Percentiles rank a stretch among this genome's conserved stretches.
phyloP scores from a whole-genome alignment of 2,888 invertebrate species.

The Pristionchus entomophagus region DNA sequence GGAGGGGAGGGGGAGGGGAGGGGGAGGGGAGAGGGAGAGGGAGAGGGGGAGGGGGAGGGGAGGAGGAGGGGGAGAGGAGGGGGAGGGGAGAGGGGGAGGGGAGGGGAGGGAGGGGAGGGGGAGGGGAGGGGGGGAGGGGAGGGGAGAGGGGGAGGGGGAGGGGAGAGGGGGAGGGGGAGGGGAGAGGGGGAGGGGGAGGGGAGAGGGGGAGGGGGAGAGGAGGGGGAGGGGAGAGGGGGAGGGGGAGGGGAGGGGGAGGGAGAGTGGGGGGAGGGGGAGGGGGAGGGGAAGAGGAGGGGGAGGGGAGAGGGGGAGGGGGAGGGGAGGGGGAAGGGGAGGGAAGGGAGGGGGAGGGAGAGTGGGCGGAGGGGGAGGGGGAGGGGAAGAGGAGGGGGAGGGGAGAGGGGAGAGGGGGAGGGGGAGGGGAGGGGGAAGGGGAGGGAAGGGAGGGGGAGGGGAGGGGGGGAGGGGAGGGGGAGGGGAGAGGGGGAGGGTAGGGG shows the following conservation, averaged over 20 bases:
- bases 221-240: no score
- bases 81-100: conserved; percentile 59
- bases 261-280: conserved; percentile 60
- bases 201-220: background rate
- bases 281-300: conserved; percentile 60
- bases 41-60: conserved; percentile 49
- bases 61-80: conserved; percentile 59
- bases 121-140: background rate
- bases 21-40: background rate
- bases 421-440: conserved; percentile 59
- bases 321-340: no score
- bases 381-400: background rate
- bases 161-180: conserved; percentile 58
- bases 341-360: no score
- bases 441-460: conserved; percentile 59
- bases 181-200: conserved; percentile 59
- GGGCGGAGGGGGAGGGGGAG: no score
- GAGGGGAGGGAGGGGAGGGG: conserved; percentile 60
- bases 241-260: conserved; percentile 58
- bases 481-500: background rate
- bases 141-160: no score
- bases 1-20: conserved; percentile 55
- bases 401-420: conserved; percentile 20
- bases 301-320: conserved; percentile 52
- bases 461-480: conserved; percentile 57